Evolutionary conservation across 2,113 vertebrate species (phyloP), one percentile per base, ranked within the genome.

Genomic region (Microtus montanus): DNA sequence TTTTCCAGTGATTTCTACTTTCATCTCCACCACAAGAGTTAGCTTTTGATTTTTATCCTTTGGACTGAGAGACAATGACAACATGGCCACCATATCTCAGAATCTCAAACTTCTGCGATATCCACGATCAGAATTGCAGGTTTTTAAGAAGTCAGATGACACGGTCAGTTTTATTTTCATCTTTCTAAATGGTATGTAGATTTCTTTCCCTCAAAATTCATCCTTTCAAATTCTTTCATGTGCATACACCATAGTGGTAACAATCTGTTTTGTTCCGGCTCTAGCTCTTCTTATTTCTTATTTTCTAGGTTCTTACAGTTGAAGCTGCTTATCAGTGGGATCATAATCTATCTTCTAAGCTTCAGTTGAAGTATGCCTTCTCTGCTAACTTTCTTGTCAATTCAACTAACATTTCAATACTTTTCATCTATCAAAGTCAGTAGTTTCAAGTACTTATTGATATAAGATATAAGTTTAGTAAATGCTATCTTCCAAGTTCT

Each of bases 401-500:
- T 66, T 90, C 15, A 28, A 20, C 1, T 58, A 54, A 52, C 14
- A 87, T 63, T 90, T 78, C 41, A 19, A 66, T 73, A 47, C 15
- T 61, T 49, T 89, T 78, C 58, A 7, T 85, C n/a, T 87, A 68
- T 79, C 14, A 86, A 94, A 90, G 66, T 85, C 17, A 82, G 47
- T 2, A 58, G 38, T 78, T 52, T 47, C 24, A 75, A 85, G 58
- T 63, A 14, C 28, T 92, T 78, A 26, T 73, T 83, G 20, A 19
- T 80, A 1, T 35, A 68, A 77, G 24, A 17, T 70, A 41, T 82
- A 49, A 80, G 44, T 71, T 49, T 49, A 73, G 80, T 80, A 33
- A 87, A 49, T 19, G 68, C 4, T 75, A 20, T 47, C 1, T 8
- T 22, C 10, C 11, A 44, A 63, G 64, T 71, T 75, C 4, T 14